Conservation (phyloP, 1,140 invertebrate species). For the Druon quercuslanigerum region DNA sequence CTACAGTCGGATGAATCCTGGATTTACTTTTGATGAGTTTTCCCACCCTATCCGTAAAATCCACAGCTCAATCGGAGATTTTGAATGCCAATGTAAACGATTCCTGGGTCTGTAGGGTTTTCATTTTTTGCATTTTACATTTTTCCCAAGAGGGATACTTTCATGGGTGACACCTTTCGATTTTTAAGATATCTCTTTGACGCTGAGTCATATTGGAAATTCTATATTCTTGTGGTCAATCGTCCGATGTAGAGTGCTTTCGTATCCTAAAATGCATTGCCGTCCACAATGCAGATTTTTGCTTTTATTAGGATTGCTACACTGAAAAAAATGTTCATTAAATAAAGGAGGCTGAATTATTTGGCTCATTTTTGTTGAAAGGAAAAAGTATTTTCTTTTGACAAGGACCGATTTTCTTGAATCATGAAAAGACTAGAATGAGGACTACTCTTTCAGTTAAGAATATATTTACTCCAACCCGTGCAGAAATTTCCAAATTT, state of each 20-base stretch:
- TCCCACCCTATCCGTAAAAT: conserved; percentile 19
- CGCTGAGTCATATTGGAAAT: neutral
- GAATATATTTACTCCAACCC: too few relatives aligned
- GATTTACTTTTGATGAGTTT: conserved; percentile 31
- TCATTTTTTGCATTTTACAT: conserved; percentile 18
- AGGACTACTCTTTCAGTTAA: too few relatives aligned
- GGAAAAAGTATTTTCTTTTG: too few relatives aligned
- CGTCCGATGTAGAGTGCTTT: neutral
- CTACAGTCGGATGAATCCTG: conserved; percentile 1
- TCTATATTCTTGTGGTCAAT: neutral
- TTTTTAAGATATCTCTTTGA: conserved; percentile 2
- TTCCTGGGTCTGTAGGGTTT: conserved; percentile 6
- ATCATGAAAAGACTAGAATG: too few relatives aligned
- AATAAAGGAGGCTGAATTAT: too few relatives aligned
- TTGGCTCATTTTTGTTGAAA: too few relatives aligned
- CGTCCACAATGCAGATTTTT: too few relatives aligned
- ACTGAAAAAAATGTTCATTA: too few relatives aligned
- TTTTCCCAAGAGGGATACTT: neutral
- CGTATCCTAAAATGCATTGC: too few relatives aligned
- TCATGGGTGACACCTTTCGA: neutral
- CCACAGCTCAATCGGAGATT: conserved; percentile 23
- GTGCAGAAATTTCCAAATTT: too few relatives aligned
- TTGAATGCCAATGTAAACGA: conserved; percentile 28
- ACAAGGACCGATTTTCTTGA: too few relatives aligned
- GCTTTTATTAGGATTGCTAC: too few relatives aligned